A percentile compares a stretch with the other conserved stretches of the same genome.
Evolutionary conservation across 1,140 invertebrate genomes (phyloP).

Genomic region (Conus ventricosus): DNA sequence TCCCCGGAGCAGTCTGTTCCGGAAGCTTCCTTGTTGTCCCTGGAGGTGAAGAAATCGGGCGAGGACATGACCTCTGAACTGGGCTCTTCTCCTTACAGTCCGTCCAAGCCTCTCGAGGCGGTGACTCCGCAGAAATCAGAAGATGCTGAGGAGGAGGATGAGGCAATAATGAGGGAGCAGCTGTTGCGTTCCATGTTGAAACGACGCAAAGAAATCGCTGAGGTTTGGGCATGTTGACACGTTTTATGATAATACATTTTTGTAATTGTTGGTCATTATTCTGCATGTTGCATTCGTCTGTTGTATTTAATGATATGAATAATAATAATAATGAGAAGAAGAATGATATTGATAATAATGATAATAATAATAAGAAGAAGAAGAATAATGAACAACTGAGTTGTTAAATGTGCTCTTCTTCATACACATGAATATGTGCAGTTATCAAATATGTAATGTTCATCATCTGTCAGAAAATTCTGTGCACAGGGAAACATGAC

Average conservation of each 20-base stretch:
- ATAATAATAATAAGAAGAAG: too few species aligned
- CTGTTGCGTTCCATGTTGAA: slow-evolving; percentile 42
- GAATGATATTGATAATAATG: too few species aligned
- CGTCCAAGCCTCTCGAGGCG: slow-evolving; percentile 5
- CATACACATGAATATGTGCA: too few species aligned
- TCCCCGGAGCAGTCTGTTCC: not conserved
- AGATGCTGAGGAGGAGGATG: slow-evolving; percentile 51
- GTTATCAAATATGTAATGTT: too few species aligned
- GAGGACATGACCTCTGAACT: not conserved
- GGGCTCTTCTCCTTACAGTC: slow-evolving; percentile 32
- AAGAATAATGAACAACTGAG: too few species aligned
- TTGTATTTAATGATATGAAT: too few species aligned
- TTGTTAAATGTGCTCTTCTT: too few species aligned
- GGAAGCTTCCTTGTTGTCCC: not conserved
- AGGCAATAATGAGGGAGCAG: slow-evolving; percentile 49
- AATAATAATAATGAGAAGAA: too few species aligned
- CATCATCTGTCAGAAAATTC: too few species aligned
- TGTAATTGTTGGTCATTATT: too few species aligned
- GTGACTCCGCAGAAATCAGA: not conserved
- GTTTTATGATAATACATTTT: not conserved
- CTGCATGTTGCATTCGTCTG: too few species aligned
- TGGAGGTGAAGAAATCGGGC: not conserved
- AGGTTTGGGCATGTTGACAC: not conserved
- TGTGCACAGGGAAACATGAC: too few species aligned
- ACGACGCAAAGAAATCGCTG: not conserved